Conservation (phyloP, 2,113 vertebrate species). For the Gallinago paraguaiae region DNA sequence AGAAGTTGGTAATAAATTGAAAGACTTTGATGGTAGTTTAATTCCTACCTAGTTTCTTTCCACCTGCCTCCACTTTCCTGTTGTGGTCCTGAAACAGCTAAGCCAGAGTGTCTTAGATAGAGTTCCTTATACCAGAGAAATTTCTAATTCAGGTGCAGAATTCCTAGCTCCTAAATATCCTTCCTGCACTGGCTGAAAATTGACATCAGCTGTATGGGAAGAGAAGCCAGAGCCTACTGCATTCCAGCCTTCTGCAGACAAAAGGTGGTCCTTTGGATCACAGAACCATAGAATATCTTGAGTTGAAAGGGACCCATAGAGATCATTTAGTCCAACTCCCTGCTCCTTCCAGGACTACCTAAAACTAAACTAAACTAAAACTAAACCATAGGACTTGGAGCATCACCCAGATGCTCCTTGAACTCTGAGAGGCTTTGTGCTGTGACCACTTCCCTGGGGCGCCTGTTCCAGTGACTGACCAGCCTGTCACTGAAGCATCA, state of each 20-base stretch:
- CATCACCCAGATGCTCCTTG: accelerated
- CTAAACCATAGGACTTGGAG: not conserved
- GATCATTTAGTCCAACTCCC: not conserved
- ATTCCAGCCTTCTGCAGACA: not conserved
- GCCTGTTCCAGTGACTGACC: not conserved
- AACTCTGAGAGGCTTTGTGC: not conserved
- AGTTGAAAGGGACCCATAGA: not conserved
- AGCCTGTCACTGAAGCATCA: not conserved
- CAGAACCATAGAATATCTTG: not conserved
- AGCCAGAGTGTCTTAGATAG: not conserved
- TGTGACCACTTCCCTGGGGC: not conserved
- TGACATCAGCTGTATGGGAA: not conserved
- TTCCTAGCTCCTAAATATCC: not conserved
- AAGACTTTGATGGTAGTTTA: not conserved
- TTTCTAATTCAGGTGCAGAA: not conserved
- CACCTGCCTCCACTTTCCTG: not conserved
- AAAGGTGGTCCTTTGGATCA: not conserved
- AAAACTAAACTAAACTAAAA: not conserved
- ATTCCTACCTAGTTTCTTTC: not conserved
- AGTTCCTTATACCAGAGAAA: not conserved
- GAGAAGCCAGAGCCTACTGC: not conserved
- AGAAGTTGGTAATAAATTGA: not conserved
- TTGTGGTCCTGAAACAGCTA: not conserved
- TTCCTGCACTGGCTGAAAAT: not conserved
- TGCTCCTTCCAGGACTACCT: not conserved